These are phyloP conservation scores for Andrena hattorfiana DNA, from an alignment of 2,888 invertebrate genomes.

Conservation along the genomic window DNA sequence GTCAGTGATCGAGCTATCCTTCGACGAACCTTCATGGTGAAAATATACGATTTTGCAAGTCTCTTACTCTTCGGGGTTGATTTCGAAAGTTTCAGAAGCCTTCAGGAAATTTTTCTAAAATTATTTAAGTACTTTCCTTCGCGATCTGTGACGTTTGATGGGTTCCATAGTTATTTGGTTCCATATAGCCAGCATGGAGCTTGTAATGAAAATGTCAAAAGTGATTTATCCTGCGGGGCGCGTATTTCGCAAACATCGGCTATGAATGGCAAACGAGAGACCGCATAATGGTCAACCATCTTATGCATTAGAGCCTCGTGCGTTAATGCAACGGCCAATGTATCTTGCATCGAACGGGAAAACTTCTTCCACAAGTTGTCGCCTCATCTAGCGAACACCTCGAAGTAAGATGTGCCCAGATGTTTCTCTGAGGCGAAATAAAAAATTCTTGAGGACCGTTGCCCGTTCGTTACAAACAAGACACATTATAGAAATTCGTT, in stretches of 20 bases:
- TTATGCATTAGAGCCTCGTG: conserved; percentile 44
- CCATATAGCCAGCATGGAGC: background rate
- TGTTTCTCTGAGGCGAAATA: background rate
- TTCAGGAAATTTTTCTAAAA: background rate
- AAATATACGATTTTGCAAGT: too few relatives aligned
- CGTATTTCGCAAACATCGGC: conserved; percentile 11
- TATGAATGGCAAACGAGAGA: conserved; percentile 23
- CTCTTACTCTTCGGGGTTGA: background rate
- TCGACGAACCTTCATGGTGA: too few relatives aligned
- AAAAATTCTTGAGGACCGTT: background rate
- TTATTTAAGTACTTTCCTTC: background rate
- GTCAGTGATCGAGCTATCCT: too few relatives aligned
- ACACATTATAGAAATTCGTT: background rate
- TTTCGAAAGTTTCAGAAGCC: background rate
- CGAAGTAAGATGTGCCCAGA: background rate
- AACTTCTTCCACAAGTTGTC: conserved; percentile 44
- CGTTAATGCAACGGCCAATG: conserved; percentile 40
- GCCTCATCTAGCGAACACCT: background rate
- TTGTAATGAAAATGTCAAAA: background rate
- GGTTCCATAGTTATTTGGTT: background rate
- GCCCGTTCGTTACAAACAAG: too few relatives aligned
- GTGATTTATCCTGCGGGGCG: background rate
- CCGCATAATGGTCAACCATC: conserved; percentile 29
- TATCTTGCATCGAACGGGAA: background rate
- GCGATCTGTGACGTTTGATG: too few relatives aligned